Evolutionary conservation across 2,113 vertebrate genomes (phyloP).

Genomic region (Seriola aureovittata): DNA sequence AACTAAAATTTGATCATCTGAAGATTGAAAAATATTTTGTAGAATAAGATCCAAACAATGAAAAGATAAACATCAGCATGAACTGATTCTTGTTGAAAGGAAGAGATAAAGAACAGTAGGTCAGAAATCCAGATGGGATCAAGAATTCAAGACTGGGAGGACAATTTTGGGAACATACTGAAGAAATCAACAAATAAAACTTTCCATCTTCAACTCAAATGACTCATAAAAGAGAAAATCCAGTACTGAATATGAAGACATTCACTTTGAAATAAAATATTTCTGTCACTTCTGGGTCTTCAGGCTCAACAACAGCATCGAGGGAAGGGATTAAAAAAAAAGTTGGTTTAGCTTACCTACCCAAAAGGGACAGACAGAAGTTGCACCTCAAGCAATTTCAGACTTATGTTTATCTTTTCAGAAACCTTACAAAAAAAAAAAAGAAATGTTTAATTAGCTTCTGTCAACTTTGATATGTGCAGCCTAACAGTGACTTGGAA

Average conservation of each 20-base stretch:
- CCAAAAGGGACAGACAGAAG: slow-evolving; percentile 21
- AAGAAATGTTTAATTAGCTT: slow-evolving; percentile 47
- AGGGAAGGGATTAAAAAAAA: slow-evolving; percentile 16
- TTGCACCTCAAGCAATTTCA: slow-evolving; percentile 29
- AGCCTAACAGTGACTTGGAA: slow-evolving; percentile 10
- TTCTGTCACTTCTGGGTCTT: slow-evolving; percentile 20
- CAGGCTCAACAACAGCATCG: neutral
- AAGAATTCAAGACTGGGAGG: neutral
- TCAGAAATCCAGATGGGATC: slow-evolving; percentile 7
- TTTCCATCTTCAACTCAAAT: neutral
- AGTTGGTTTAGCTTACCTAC: slow-evolving; percentile 15
- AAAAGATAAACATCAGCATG: neutral
- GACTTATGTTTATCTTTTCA: slow-evolving; percentile 48
- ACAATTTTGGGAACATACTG: neutral
- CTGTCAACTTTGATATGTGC: slow-evolving; percentile 53
- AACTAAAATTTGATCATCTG: neutral
- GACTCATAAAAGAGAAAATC: slow-evolving; percentile 3
- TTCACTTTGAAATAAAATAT: slow-evolving; percentile 30
- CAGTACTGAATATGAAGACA: neutral
- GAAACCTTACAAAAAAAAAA: slow-evolving; percentile 40
- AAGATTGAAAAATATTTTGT: neutral
- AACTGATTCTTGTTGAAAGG: neutral
- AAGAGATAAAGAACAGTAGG: neutral
- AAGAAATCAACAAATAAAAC: slow-evolving; percentile 11
- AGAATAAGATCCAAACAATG: neutral